These are phyloP conservation scores for Trididemnum miniatum DNA, from an alignment of 23 tunicate species.

Conservation along the genomic window DNA sequence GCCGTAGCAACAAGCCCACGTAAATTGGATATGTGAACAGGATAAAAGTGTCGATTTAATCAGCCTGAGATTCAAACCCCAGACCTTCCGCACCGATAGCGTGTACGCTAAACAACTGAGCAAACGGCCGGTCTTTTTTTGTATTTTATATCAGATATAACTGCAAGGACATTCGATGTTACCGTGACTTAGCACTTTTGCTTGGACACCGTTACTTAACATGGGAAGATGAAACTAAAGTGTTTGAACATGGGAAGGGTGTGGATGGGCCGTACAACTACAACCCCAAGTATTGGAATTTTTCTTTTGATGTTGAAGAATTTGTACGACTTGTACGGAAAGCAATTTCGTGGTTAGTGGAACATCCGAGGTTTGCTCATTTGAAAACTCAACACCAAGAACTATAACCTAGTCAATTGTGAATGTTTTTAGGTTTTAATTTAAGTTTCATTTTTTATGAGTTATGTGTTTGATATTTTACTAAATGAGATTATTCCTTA, in stretches of 20 bases:
- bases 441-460: too few species aligned
- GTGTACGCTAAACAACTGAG: too few species aligned
- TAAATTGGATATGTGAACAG: too few species aligned
- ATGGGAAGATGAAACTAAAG: slow-evolving; percentile 47
- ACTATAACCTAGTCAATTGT: too few species aligned
- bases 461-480: too few species aligned
- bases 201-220: slow-evolving; percentile 73
- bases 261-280: slow-evolving; percentile 47
- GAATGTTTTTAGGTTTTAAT: too few species aligned
- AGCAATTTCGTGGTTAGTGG: slow-evolving; percentile 44
- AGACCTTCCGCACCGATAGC: too few species aligned
- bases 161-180: slow-evolving; percentile 76
- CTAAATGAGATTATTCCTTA: too few species aligned
- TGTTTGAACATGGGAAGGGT: slow-evolving; percentile 33
- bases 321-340: slow-evolving; percentile 47
- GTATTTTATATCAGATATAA: slow-evolving; percentile 63
- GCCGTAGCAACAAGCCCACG: too few species aligned
- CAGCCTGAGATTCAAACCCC: too few species aligned
- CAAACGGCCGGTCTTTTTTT: too few species aligned
- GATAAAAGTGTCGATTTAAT: too few species aligned
- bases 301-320: slow-evolving; percentile 60
- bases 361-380: slow-evolving; percentile 41
- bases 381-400: slow-evolving; percentile 8
- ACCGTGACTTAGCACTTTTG: slow-evolving; percentile 66
- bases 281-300: slow-evolving; percentile 86